phyloP scores from a whole-genome alignment of 1,140 invertebrate species.

The Delia radicum region DNA sequence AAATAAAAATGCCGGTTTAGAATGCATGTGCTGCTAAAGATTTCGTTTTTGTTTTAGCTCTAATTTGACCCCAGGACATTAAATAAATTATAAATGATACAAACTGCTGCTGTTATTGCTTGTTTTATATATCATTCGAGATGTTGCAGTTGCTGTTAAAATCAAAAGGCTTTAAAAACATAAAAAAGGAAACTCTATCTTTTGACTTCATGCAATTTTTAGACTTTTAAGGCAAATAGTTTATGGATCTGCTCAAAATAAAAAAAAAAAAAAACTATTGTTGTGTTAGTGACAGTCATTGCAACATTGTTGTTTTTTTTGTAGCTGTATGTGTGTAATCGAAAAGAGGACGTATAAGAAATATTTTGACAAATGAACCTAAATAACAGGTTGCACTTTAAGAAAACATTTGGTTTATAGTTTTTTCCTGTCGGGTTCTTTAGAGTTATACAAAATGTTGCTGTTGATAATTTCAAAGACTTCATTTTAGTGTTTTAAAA shows the following conservation, averaged over 20 bases:
- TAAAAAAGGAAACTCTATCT: neutral
- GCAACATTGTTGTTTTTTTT: neutral
- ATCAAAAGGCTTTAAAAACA: neutral
- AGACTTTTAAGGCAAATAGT: neutral
- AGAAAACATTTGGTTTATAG: neutral
- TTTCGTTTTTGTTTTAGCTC: neutral
- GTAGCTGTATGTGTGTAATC: neutral
- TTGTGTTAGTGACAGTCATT: no score
- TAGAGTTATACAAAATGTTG: neutral
- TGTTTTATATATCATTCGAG: no score
- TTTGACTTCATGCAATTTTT: neutral
- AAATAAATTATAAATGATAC: neutral
- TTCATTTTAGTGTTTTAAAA: neutral
- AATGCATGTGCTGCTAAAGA: neutral
- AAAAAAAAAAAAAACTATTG: no score
- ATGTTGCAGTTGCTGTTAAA: neutral
- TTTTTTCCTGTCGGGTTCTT: neutral
- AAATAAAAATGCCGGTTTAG: neutral
- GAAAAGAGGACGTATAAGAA: neutral
- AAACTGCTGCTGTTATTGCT: neutral
- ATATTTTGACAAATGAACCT: conserved; percentile 57
- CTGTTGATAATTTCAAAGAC: neutral
- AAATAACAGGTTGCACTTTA: conserved; percentile 54
- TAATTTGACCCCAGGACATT: neutral
- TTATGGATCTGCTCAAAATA: neutral